Evolutionary conservation across 2,888 invertebrate genomes (phyloP).

Genomic region (Chrysodeixis includens): DNA sequence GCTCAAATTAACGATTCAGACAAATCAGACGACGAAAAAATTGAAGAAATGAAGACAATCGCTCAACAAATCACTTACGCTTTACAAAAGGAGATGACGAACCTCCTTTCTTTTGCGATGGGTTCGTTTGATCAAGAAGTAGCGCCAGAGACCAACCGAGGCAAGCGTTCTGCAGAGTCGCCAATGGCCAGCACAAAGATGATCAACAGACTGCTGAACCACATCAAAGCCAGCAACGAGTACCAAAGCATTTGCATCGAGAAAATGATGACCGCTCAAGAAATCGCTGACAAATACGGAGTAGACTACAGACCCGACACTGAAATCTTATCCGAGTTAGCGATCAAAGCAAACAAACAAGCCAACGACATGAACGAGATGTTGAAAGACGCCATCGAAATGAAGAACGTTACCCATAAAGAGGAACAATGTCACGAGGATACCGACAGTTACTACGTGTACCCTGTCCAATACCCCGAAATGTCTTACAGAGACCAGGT

Average conservation of each 20-base stretch:
- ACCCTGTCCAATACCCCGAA: slow-evolving; percentile 58
- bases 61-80: slow-evolving; percentile 74
- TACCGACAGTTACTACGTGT: slow-evolving; percentile 54
- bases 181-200: slow-evolving; percentile 81
- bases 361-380: slow-evolving; percentile 77
- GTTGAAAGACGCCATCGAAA: slow-evolving; percentile 70
- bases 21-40: slow-evolving; percentile 79
- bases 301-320: slow-evolving; percentile 81
- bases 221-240: slow-evolving; percentile 83
- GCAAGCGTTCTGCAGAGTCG: slow-evolving; percentile 76
- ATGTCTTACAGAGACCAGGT: slow-evolving; percentile 23
- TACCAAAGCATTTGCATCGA: slow-evolving; percentile 86
- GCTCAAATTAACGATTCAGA: slow-evolving; percentile 72
- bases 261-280: slow-evolving; percentile 86
- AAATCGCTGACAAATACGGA: slow-evolving; percentile 84
- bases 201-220: slow-evolving; percentile 78
- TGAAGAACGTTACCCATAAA: slow-evolving; percentile 65
- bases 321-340: slow-evolving; percentile 80
- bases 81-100: slow-evolving; percentile 79
- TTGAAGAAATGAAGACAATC: slow-evolving; percentile 79
- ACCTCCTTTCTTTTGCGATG: slow-evolving; percentile 74
- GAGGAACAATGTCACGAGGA: slow-evolving; percentile 51
- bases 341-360: slow-evolving; percentile 78
- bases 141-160: slow-evolving; percentile 69
- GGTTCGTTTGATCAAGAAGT: slow-evolving; percentile 63